Evolutionary conservation across 2,888 invertebrate genomes (phyloP).

Genomic region (Heliconius cydno): DNA sequence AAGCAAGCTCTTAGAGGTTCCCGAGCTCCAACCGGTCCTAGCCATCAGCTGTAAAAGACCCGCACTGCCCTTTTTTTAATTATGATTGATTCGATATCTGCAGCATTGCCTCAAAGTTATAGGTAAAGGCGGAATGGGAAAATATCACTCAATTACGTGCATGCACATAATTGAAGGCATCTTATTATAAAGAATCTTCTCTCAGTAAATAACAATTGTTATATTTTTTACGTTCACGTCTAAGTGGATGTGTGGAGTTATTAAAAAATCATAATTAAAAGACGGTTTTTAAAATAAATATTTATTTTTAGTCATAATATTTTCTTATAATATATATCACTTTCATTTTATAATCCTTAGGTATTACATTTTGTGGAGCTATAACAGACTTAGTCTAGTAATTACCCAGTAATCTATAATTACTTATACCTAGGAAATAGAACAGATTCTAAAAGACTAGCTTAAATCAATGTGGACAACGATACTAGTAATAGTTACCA

Average conservation of each 20-base stretch:
- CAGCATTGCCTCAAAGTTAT: no score
- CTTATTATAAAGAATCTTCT: neutral
- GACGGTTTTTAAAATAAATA: slow-evolving; percentile 50
- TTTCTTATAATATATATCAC: slow-evolving; percentile 53
- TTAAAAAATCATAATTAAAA: slow-evolving; percentile 36
- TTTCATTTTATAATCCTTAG: slow-evolving; percentile 45
- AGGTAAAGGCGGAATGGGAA: no score
- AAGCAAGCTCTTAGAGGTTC: no score
- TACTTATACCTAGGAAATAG: slow-evolving; percentile 41
- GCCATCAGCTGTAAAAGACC: no score
- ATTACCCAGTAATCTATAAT: slow-evolving; percentile 33
- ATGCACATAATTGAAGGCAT: no score
- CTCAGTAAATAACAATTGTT: neutral
- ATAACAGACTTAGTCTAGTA: slow-evolving; percentile 29
- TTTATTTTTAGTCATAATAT: slow-evolving; percentile 43
- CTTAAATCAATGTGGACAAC: slow-evolving; percentile 41
- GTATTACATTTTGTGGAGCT: slow-evolving; percentile 31
- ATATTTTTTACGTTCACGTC: neutral
- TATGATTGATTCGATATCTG: no score
- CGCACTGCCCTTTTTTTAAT: no score
- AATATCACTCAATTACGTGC: neutral
- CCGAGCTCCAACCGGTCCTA: no score
- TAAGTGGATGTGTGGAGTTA: neutral
- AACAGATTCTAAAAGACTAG: slow-evolving; percentile 62
- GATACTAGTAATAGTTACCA: neutral